Evolutionary conservation across 1,140 invertebrate species (phyloP), one percentile per base, ranked within the genome.

Genomic region (Ooceraea biroi): DNA sequence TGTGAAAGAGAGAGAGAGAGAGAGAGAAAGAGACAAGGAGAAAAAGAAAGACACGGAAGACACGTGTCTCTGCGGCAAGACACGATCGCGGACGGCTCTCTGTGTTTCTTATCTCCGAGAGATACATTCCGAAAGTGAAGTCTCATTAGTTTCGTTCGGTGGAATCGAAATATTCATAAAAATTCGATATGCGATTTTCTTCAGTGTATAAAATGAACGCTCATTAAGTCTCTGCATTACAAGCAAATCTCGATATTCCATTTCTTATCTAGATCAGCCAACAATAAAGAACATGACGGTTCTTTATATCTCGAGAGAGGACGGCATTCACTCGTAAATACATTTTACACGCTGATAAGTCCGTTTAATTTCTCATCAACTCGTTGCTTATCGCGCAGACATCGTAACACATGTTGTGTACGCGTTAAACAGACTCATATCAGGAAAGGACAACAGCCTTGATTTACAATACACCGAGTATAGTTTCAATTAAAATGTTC

Each of bases 331-430:
- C 25, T 57, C 66, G 50, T 58, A 44, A 80, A 57, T 71, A 80
- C 25, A 46, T 69, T 69, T 68, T 80, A 71, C 76, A 71, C 76
- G 63, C 63, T 69, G 76, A 71, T 80, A 80, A 80, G 57, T 69
- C 22, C 52, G 41, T 80, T 80, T 80, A 65, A 71, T 57, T 58
- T 58, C 76, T 58, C 76, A 80, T 57, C 63, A 27, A 27, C 30
- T 48, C 74, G 74, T 22, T 22, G 50, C 22, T 80, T 71, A 80
- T 80, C 76, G 73, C 57, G 50, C n/a, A 57, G 63, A 27, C 76
- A 69, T 78, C 76, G 63, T 69, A 78, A 78, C 50, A 58, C 76
- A 57, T 58, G 50, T 71, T 46, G 36, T 52, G 36, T 57, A 58
- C 65, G 69, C 63, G 19, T 57, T 71, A 71, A 80, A 58, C 25